phyloP scores from a whole-genome alignment of 2,113 vertebrate genomes.

The Crypturellus undulatus region DNA sequence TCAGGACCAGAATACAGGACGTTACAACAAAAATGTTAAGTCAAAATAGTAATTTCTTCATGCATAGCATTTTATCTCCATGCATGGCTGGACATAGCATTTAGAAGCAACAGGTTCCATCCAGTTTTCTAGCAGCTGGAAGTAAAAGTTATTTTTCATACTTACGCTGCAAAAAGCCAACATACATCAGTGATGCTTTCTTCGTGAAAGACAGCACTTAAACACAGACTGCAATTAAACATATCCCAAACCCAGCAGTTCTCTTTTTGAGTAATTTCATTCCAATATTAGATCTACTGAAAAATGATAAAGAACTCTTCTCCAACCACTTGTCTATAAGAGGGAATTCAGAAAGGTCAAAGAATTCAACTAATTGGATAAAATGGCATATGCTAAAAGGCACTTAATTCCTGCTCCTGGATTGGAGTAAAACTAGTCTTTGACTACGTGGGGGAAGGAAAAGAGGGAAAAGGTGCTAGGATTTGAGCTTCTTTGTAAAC shows the following conservation, averaged over 20 bases:
- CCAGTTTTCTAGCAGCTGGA: rapidly evolving
- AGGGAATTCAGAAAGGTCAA: not conserved
- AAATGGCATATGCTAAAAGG: not conserved
- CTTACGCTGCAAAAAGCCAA: not conserved
- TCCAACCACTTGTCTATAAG: not conserved
- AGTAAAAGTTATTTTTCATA: not conserved
- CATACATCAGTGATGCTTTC: not conserved
- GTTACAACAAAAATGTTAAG: not conserved
- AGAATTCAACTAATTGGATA: not conserved
- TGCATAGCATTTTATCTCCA: no score
- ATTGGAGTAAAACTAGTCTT: not conserved
- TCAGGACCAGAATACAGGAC: not conserved
- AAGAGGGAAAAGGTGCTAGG: not conserved
- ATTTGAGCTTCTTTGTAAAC: slow-evolving; percentile 17
- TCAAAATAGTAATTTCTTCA: not conserved
- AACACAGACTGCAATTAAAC: not conserved
- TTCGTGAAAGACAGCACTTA: not conserved
- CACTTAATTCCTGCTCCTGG: not conserved
- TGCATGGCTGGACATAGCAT: not conserved
- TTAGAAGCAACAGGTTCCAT: not conserved
- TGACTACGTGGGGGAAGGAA: not conserved
- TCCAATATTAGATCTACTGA: not conserved
- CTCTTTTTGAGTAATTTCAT: rapidly evolving
- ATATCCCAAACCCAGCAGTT: not conserved
- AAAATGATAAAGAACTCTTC: not conserved